These are phyloP conservation scores for Rhizoglyphus robini DNA, from an alignment of 1,140 invertebrate species.

Conservation along the genomic window DNA sequence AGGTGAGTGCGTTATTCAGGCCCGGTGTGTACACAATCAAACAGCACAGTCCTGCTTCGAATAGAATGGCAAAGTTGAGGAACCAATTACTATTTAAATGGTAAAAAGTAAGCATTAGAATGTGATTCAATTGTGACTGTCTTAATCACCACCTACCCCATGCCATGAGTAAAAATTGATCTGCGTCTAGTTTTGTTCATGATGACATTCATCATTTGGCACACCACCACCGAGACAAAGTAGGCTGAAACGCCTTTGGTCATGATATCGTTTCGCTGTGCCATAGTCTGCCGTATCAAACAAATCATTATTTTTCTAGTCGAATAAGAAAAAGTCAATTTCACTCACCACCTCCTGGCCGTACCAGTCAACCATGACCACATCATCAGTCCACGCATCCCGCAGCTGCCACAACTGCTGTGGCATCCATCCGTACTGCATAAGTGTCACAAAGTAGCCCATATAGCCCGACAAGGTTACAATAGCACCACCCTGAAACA, in stretches of 20 bases:
- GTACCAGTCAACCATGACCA: conserved; percentile 86
- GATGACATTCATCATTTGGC: conserved; percentile 53
- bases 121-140: conserved; percentile 37
- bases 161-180: conserved; percentile 49
- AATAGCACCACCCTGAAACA: conserved; percentile 98
- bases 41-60: conserved; percentile 53
- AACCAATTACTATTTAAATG: too few species aligned
- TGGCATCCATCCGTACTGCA: conserved; percentile 85
- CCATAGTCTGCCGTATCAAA: not conserved
- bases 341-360: conserved; percentile 79
- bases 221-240: conserved; percentile 50
- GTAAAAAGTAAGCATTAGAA: too few species aligned
- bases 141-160: conserved; percentile 37
- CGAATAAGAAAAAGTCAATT: not conserved
- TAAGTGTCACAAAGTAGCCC: conserved; percentile 90
- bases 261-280: conserved; percentile 35
- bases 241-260: conserved; percentile 51
- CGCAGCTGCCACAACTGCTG: conserved; percentile 56
- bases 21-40: conserved; percentile 55
- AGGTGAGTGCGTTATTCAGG: conserved; percentile 43
- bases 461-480: conserved; percentile 91
- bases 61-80: conserved; percentile 59
- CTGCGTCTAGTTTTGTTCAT: conserved; percentile 50
- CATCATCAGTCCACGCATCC: conserved; percentile 78
- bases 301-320: not conserved